These are phyloP conservation scores for Clangula hyemalis DNA, from an alignment of 2,797 vertebrate species.

Conservation along the genomic window DNA sequence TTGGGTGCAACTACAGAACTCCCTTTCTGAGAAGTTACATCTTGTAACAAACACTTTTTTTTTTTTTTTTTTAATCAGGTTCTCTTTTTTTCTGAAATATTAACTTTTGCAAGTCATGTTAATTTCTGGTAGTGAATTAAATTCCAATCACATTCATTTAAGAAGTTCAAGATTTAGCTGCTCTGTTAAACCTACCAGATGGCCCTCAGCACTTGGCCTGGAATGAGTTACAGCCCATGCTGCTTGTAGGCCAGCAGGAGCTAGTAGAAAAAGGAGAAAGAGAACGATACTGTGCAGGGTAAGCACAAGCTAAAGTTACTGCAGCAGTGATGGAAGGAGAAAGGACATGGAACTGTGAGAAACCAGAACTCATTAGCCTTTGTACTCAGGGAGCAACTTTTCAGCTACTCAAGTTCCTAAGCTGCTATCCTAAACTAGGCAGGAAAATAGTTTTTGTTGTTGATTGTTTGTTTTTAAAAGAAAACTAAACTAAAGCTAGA, in stretches of 20 bases:
- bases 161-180: neutral
- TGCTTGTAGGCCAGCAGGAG: neutral
- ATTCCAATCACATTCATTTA: neutral
- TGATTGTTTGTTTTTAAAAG: neutral
- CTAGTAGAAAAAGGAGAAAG: neutral
- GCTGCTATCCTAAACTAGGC: neutral
- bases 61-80: neutral
- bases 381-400: neutral
- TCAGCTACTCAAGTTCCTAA: neutral
- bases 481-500: neutral
- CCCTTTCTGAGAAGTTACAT: neutral
- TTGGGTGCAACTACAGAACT: neutral
- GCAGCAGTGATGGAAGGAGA: neutral
- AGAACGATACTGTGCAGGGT: fast-evolving
- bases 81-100: neutral
- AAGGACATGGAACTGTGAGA: neutral
- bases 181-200: neutral
- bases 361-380: neutral
- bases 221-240: neutral
- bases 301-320: neutral
- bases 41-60: neutral
- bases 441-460: neutral
- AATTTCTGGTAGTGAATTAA: neutral
- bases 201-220: neutral
- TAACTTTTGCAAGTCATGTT: neutral